These are phyloP conservation scores for Pheucticus melanocephalus DNA, from an alignment of 2,113 vertebrate species.

Conservation along the genomic window DNA sequence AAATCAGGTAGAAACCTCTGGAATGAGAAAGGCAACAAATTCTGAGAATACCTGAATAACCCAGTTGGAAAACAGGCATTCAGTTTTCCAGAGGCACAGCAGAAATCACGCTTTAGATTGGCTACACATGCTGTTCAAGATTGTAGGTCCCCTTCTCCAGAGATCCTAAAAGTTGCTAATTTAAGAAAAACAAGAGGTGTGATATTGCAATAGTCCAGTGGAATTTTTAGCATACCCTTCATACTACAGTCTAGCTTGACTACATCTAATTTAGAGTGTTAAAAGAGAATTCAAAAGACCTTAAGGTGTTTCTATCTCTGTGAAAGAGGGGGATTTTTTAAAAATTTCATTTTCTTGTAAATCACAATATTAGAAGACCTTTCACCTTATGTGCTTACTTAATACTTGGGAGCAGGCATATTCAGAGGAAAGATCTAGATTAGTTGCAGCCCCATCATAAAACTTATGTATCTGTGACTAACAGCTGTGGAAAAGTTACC, in stretches of 20 bases:
- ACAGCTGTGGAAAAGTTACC: not conserved
- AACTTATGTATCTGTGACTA: not conserved
- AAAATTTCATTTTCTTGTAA: not conserved
- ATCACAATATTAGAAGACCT: not conserved
- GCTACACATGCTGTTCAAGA: not conserved
- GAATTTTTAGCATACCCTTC: not conserved
- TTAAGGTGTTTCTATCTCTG: not conserved
- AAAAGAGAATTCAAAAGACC: not conserved
- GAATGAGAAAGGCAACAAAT: not conserved
- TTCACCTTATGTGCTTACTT: not conserved
- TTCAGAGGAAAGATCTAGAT: not conserved
- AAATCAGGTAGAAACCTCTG: not conserved
- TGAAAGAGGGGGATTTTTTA: too few species aligned
- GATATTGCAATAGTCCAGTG: not conserved
- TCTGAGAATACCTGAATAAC: not conserved
- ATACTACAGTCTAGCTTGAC: not conserved
- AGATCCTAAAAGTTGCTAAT: not conserved
- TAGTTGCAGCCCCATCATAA: not conserved
- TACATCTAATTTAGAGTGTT: not conserved
- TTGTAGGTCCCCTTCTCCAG: rapidly evolving
- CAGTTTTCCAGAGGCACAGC: not conserved
- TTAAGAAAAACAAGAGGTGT: not conserved
- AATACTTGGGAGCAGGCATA: not conserved
- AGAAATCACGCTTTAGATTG: rapidly evolving
- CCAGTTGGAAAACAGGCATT: not conserved